Percentiles rank a stretch among this genome's conserved stretches.
Evolutionary conservation across 2,113 vertebrate genomes (phyloP).

Genomic region (Porphyrio hochstetteri): DNA sequence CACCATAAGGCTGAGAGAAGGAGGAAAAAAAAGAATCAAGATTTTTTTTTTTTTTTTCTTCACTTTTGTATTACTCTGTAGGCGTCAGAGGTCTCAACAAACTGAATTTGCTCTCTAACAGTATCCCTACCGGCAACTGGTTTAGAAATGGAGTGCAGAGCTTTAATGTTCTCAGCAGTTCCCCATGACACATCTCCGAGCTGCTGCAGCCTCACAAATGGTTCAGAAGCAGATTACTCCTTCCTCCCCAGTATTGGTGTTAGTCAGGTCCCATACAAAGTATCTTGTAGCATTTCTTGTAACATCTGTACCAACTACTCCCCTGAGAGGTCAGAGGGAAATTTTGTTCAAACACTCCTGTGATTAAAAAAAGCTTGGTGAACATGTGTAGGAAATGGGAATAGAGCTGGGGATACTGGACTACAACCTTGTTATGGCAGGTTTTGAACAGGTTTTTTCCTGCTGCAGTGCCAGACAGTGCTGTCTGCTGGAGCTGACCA

Average conservation of each 20-base stretch:
- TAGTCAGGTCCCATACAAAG: not conserved
- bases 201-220: not conserved
- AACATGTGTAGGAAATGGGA: not conserved
- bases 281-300: not conserved
- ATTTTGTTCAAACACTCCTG: not conserved
- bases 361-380: not conserved
- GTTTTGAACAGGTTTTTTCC: not conserved
- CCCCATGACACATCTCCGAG: not conserved
- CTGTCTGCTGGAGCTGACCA: not conserved
- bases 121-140: not conserved
- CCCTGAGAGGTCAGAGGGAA: not conserved
- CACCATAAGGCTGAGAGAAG: not conserved
- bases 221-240: not conserved
- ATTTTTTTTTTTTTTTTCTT: not conserved
- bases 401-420: not conserved
- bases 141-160: not conserved
- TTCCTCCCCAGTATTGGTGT: fast-evolving
- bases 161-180: not conserved
- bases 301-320: not conserved
- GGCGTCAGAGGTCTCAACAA: not conserved
- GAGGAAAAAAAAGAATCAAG: not conserved
- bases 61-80: not conserved
- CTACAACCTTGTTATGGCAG: not conserved
- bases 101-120: not conserved
- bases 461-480: not conserved